Evolutionary conservation across 2,113 vertebrate species (phyloP), one percentile per base, ranked within the genome.

Genomic region (Hiodon alosoides): DNA sequence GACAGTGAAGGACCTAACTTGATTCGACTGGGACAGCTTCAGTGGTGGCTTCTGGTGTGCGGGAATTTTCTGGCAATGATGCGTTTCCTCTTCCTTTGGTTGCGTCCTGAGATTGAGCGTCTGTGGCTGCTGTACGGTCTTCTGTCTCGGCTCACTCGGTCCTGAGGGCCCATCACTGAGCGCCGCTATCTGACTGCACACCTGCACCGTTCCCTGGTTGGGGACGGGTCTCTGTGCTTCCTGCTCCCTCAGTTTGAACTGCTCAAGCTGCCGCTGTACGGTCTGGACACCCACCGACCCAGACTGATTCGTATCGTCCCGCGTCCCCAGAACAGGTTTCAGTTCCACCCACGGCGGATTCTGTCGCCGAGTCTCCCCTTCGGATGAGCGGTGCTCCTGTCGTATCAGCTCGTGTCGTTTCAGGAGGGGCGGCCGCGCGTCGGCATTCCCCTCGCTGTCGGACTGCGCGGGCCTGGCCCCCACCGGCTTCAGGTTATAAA

Each of bases 401-500:
- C 2, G 46, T 59, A n/a, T 47, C 14, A 47, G 47, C 48, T 55
- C 59, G 47, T 62, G 77, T 64, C 75, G 67, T 59, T 77, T 80
- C 16, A 87, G 81, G 0, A 85, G 84, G 71, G 87, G 87, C 66
- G 88, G 46, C 0, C 85, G 69, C 3, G 84, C 67, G 4, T 89
- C 89, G 1, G 76, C 78, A 6, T 79, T 78, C 73, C 84, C 87
- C 3, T 90, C 88, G 46, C 79, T 80, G 10, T 90, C 51, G 71
- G 86, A 89, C 57, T 89, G 74, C 7, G 82, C 83, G 0, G 87
- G 83, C 62, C 89, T 88, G 0, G 90, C 84, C n/a, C 84, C 84
- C 2, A 86, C 87, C 0, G 83, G 76, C 59, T 90, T 87, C 74
- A 90, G 71, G 72, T 89, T 90, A 80, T 92, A 92, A 69, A 92